These are phyloP conservation scores for Andrena cerasifolii DNA, from an alignment of 1,140 invertebrate species.

Conservation along the genomic window DNA sequence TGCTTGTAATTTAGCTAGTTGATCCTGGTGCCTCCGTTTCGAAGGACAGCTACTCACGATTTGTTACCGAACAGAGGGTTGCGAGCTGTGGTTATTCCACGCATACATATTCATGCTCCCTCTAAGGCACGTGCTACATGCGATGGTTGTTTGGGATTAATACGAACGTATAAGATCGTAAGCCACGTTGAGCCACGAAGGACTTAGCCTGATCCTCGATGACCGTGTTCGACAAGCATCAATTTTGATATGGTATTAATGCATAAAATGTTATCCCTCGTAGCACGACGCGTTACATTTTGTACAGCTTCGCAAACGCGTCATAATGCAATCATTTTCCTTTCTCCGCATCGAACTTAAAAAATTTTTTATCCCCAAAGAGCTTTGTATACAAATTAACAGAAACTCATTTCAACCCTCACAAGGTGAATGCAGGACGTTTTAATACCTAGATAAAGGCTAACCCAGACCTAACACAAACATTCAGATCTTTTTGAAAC, in stretches of 20 bases:
- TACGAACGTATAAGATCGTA: conserved; percentile 62
- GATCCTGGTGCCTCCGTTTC: conserved; percentile 56
- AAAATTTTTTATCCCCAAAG: background rate
- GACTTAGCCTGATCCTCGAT: conserved; percentile 40
- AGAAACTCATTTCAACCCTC: no score
- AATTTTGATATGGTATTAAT: background rate
- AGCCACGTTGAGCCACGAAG: conserved; percentile 57
- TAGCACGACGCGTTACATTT: no score
- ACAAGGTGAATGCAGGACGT: no score
- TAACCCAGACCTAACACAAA: no score
- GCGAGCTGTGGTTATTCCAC: conserved; percentile 47
- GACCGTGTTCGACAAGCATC: conserved; percentile 38
- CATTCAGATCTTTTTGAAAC: no score
- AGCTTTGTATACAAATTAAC: no score
- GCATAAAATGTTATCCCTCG: no score
- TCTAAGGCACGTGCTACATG: conserved; percentile 50
- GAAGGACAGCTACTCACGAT: conserved; percentile 59
- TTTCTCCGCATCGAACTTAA: no score
- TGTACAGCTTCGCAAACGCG: no score
- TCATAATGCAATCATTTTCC: no score
- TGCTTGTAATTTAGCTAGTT: conserved; percentile 63
- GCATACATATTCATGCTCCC: conserved; percentile 66
- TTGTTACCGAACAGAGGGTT: conserved; percentile 53
- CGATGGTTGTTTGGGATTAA: conserved; percentile 66
- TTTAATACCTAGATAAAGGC: no score